Evolutionary conservation across 2,797 vertebrate species (phyloP), one percentile per base, ranked within the genome.

Genomic region (Odontamblyopus lacepedii): DNA sequence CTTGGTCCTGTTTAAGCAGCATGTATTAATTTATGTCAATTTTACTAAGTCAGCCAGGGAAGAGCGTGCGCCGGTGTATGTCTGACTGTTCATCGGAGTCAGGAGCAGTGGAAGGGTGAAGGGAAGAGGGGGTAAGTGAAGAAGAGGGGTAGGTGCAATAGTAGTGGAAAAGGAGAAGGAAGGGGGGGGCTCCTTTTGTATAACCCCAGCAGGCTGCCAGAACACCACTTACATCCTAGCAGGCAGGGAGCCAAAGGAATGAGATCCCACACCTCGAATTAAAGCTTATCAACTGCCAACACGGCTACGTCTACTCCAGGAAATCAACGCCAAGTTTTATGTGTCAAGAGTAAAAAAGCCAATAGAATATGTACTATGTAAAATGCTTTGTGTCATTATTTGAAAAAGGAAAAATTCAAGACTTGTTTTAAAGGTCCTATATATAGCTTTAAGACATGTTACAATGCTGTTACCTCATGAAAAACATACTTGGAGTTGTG

Each of bases 11-110:
- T 97, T 97, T 97, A 97, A 96, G 95, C 95, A 96, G 95, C 95
- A 94, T 95, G 96, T 97, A 97, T 97, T 97, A 96, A 97, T 97
- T 97, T 97, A 95, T 97, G 96, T 97, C 96, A 97, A 96, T 97
- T 97, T 96, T 96, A 96, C 96, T 97, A 96, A 97, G 96, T 96
- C 92, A 90, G 88, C 92, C 93, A 78, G 94, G 95, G 95, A 95
- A 95, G 93, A 95, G 95, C 86, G 95, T 95, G 96, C 89, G 88
- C 94, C 94, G 92, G 95, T 95, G 95, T 94, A 94, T 94, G 94
- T 96, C 87, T 95, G 94, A 96, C 94, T 95, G 95, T 95, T 94
- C 94, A 83, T 88, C 80, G 89, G 86, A 90, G 88, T 81, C 71
- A 7, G 88, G 90, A 53, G 64, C 26, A 19, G 50, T 19, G 27